Conservation (phyloP, 2,797 vertebrate genomes). For the Artibeus jamaicensis region DNA sequence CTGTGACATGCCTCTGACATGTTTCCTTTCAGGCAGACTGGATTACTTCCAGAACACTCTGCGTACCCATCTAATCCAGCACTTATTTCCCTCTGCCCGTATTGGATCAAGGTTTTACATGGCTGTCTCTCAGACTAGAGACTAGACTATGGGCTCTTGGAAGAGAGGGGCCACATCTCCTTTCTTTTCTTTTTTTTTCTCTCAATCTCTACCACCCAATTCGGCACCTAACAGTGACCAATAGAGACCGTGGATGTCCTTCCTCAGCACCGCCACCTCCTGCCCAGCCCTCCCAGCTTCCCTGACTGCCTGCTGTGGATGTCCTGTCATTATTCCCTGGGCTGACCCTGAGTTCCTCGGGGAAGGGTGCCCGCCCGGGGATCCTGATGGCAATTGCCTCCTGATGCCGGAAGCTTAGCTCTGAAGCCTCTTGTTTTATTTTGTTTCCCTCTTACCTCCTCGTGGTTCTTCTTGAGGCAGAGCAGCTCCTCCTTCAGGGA, state of each 20-base stretch:
- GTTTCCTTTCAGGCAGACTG: background rate
- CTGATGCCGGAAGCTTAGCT: background rate
- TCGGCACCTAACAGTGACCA: background rate
- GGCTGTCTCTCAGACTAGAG: background rate
- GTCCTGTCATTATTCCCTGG: background rate
- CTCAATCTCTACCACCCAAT: background rate
- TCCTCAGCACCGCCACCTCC: background rate
- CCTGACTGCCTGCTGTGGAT: too few relatives aligned
- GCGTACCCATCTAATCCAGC: accelerated
- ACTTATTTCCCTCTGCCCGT: background rate
- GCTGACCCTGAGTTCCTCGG: background rate
- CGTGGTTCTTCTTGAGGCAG: conserved; percentile 87
- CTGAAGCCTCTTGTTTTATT: background rate
- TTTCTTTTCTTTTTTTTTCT: background rate
- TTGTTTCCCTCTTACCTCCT: conserved; percentile 85
- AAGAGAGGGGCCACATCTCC: background rate
- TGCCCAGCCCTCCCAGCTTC: background rate
- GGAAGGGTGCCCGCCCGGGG: background rate
- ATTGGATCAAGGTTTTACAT: too few relatives aligned
- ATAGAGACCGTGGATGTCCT: background rate
- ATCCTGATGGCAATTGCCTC: background rate
- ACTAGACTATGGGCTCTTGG: background rate
- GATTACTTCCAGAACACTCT: background rate
- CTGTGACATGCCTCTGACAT: background rate
- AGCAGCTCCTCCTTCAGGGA: conserved; percentile 87